Evolutionary conservation across 2,797 vertebrate species (phyloP).

Genomic region (Lutjanus campechanus): DNA sequence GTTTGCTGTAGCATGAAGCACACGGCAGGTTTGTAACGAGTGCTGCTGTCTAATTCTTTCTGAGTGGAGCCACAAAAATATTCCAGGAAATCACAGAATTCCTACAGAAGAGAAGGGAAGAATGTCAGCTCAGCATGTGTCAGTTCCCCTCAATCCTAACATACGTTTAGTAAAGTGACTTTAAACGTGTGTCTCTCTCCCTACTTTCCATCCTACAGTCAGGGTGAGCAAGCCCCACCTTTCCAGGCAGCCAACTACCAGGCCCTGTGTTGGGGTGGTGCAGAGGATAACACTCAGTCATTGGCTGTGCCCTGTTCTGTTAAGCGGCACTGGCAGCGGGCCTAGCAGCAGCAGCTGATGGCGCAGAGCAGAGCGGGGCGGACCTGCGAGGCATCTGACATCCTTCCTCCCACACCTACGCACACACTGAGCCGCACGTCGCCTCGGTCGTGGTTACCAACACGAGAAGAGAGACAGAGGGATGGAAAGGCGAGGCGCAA

Average conservation of each 20-base stretch:
- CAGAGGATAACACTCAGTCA: slow-evolving; percentile 36
- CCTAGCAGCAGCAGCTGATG: slow-evolving; percentile 64
- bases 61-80: too few species aligned
- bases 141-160: neutral
- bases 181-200: neutral
- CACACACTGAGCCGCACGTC: neutral
- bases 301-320: slow-evolving; percentile 59
- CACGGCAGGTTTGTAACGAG: too few species aligned
- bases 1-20: too few species aligned
- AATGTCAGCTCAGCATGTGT: slow-evolving; percentile 2
- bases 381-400: slow-evolving; percentile 61
- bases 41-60: too few species aligned
- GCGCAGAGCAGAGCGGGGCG: slow-evolving; percentile 34
- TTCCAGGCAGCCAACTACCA: slow-evolving; percentile 35
- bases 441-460: slow-evolving; percentile 32
- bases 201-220: slow-evolving; percentile 23
- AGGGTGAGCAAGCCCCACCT: slow-evolving; percentile 21
- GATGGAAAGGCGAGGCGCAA: slow-evolving; percentile 1
- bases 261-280: slow-evolving; percentile 48
- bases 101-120: slow-evolving; percentile 1
- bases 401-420: slow-evolving; percentile 54
- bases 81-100: slow-evolving; percentile 7
- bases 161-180: slow-evolving; percentile 3
- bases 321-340: slow-evolving; percentile 47
- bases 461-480: neutral